phyloP scores from a whole-genome alignment of 2,113 vertebrate genomes.

The Lagopus leucura region DNA sequence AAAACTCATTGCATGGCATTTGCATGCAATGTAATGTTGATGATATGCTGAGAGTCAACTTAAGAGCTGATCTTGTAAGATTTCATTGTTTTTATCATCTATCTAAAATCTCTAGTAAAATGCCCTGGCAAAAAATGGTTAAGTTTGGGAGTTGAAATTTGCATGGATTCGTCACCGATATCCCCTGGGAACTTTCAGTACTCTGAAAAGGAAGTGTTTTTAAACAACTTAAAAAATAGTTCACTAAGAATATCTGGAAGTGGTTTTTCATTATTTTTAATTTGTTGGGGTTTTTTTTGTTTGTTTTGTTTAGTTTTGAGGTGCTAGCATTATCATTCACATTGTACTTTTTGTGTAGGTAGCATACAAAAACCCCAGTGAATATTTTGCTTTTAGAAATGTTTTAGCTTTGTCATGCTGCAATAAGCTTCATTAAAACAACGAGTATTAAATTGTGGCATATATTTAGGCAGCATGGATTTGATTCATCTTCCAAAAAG shows the following conservation, averaged over 20 bases:
- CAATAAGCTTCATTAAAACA: background rate
- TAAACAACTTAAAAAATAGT: background rate
- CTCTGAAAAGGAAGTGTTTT: conserved; percentile 33
- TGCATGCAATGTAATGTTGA: background rate
- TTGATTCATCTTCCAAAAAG: background rate
- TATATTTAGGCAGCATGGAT: background rate
- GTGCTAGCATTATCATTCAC: background rate
- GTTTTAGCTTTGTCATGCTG: background rate
- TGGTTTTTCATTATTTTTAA: background rate
- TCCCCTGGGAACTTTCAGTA: conserved; percentile 21
- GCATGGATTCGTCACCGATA: background rate
- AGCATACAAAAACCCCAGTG: background rate
- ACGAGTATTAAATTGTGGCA: background rate
- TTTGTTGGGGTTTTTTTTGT: background rate
- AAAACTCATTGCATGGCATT: background rate
- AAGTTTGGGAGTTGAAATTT: conserved; percentile 28
- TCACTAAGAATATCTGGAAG: background rate
- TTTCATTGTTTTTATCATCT: background rate
- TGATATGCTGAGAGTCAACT: background rate
- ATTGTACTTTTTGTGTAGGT: background rate
- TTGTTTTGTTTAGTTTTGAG: background rate
- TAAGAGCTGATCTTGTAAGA: background rate
- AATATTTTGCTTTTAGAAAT: background rate
- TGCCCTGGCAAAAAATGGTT: conserved; percentile 2
- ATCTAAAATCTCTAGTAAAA: background rate